These are phyloP conservation scores for Neoitamus cyanurus DNA, from an alignment of 2,888 invertebrate genomes.

Conservation along the genomic window DNA sequence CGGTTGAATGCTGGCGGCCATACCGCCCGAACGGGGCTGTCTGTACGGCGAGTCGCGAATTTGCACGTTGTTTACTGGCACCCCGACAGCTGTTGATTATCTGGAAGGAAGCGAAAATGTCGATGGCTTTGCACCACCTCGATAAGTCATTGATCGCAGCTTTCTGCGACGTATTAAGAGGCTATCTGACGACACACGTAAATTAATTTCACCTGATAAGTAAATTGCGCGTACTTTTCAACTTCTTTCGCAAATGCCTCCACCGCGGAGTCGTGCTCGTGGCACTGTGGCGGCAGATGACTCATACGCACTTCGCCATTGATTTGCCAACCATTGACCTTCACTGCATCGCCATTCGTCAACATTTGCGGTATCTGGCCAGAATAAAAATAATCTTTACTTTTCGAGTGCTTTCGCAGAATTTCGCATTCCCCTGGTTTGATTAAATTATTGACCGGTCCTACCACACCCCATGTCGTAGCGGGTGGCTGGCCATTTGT, in stretches of 20 bases:
- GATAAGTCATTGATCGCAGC: slow-evolving; percentile 16
- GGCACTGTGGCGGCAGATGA: neutral
- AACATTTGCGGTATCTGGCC: neutral
- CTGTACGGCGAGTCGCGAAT: neutral
- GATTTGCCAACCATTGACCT: slow-evolving; percentile 9
- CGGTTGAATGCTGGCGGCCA: neutral
- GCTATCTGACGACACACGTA: slow-evolving; percentile 9
- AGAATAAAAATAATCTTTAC: neutral
- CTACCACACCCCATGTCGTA: neutral
- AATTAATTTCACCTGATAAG: slow-evolving; percentile 24
- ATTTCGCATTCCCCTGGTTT: neutral
- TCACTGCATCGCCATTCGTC: neutral
- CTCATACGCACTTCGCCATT: neutral
- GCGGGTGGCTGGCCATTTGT: neutral
- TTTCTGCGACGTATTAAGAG: slow-evolving; percentile 7
- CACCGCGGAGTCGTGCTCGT: neutral
- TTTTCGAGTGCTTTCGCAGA: neutral
- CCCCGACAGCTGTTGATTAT: neutral
- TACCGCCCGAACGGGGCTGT: neutral
- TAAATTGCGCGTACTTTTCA: slow-evolving; percentile 9
- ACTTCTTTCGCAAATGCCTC: neutral
- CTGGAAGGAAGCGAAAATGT: slow-evolving; percentile 6
- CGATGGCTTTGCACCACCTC: slow-evolving; percentile 18
- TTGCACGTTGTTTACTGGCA: neutral
- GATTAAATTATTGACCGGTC: neutral